Conservation (phyloP, 2,113 vertebrate species). For the Alces alces region DNA sequence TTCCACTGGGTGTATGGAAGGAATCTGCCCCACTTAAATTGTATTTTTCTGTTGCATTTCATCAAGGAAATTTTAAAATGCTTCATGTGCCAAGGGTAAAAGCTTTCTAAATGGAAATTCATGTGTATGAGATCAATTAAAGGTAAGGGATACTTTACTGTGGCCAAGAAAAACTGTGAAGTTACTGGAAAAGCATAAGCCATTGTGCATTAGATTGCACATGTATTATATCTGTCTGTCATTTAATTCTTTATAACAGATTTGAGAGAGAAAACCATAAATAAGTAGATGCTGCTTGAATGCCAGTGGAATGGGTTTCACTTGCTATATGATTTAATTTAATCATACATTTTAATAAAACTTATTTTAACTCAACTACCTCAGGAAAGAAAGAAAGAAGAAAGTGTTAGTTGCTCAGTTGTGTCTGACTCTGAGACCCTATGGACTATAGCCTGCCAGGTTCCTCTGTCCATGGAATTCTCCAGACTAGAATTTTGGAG, state of each 20-base stretch:
- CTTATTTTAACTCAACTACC: not conserved
- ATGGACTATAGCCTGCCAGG: not conserved
- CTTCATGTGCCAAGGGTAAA: not conserved
- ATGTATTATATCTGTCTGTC: not conserved
- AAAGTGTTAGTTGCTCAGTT: not conserved
- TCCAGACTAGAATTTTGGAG: not conserved
- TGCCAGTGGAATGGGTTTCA: not conserved
- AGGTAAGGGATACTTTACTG: not conserved
- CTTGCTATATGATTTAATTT: not conserved
- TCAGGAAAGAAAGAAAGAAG: not conserved
- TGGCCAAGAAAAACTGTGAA: not conserved
- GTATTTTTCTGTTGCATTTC: not conserved
- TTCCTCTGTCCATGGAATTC: not conserved
- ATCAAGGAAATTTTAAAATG: slow-evolving; percentile 3
- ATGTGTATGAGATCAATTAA: slow-evolving; percentile 30
- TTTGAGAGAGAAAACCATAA: not conserved
- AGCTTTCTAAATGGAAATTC: slow-evolving; percentile 18
- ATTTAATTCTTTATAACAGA: not conserved
- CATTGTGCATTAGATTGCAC: too few species aligned
- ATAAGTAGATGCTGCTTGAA: not conserved
- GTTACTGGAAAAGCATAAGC: not conserved
- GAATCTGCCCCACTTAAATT: not conserved
- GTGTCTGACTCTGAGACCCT: not conserved
- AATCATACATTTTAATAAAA: not conserved
- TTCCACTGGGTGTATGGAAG: not conserved